Percentiles rank a stretch among this genome's conserved stretches.
Conservation (phyloP, 2,888 invertebrate genomes). For the Volucella zonaria region DNA sequence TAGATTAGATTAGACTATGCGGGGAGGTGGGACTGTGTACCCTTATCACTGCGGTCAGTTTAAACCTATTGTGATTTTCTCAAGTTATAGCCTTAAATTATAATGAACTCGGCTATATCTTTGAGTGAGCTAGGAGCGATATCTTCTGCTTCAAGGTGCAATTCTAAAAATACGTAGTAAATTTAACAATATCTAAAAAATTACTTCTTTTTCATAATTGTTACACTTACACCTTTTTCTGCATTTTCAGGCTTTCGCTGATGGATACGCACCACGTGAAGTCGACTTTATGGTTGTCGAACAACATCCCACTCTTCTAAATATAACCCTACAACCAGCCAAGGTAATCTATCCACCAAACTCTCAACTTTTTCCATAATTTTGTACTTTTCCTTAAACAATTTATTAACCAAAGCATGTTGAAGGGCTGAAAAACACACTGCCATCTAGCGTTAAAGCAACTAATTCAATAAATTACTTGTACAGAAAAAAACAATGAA, state of each 20-base stretch:
- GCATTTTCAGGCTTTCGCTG: slow-evolving; percentile 88
- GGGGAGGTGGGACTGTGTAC: too few species aligned
- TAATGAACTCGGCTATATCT: too few species aligned
- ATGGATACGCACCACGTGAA: slow-evolving; percentile 92
- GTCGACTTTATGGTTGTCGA: slow-evolving; percentile 93
- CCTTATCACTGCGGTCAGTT: too few species aligned
- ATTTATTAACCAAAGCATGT: slow-evolving; percentile 62
- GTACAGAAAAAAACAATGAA: slow-evolving; percentile 43
- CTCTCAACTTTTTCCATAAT: neutral
- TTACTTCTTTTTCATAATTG: neutral
- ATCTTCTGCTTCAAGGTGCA: too few species aligned
- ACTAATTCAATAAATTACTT: slow-evolving; percentile 23
- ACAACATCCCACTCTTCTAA: slow-evolving; percentile 92
- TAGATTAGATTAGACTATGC: too few species aligned
- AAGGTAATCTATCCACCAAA: slow-evolving; percentile 85
- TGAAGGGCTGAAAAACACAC: slow-evolving; percentile 64
- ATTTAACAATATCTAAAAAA: too few species aligned
- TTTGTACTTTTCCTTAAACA: slow-evolving; percentile 16
- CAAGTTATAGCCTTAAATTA: too few species aligned
- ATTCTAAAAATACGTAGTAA: too few species aligned
- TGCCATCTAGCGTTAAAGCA: slow-evolving; percentile 64
- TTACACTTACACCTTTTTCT: neutral
- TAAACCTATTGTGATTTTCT: too few species aligned
- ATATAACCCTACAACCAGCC: slow-evolving; percentile 89
- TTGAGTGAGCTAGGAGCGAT: too few species aligned